These are phyloP conservation scores for Tenodera sinensis DNA, from an alignment of 2,888 invertebrate species.

Conservation along the genomic window DNA sequence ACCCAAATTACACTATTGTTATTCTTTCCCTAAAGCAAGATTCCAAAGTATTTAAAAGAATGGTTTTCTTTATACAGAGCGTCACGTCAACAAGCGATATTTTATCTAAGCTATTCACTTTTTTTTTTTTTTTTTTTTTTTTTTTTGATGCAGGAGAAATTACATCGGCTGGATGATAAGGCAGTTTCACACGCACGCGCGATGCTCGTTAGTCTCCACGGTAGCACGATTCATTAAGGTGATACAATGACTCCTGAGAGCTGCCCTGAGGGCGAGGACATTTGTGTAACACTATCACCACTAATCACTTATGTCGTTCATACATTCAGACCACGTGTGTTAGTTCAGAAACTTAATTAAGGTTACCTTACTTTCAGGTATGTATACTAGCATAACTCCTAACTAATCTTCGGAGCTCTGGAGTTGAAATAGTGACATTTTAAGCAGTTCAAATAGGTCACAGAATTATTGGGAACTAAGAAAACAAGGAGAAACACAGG, in stretches of 20 bases:
- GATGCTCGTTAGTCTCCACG: not conserved
- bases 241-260: not conserved
- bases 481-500: too few relatives aligned
- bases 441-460: too few relatives aligned
- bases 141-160: not conserved
- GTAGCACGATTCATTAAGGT: not conserved
- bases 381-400: too few relatives aligned
- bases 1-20: not conserved
- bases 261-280: too few relatives aligned
- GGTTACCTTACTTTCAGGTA: too few relatives aligned
- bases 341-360: too few relatives aligned
- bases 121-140: too few relatives aligned
- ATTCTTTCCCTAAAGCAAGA: not conserved
- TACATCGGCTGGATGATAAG: not conserved
- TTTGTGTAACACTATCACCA: too few relatives aligned
- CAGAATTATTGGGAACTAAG: too few relatives aligned
- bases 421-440: too few relatives aligned
- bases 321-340: too few relatives aligned
- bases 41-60: not conserved
- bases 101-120: not conserved
- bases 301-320: not conserved
- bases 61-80: not conserved
- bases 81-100: not conserved
- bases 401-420: too few relatives aligned
- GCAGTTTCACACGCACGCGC: not conserved